Percentiles rank a stretch among this genome's conserved stretches.
phyloP scores from a whole-genome alignment of 2,797 vertebrate species.

The Hemitrygon akajei region DNA sequence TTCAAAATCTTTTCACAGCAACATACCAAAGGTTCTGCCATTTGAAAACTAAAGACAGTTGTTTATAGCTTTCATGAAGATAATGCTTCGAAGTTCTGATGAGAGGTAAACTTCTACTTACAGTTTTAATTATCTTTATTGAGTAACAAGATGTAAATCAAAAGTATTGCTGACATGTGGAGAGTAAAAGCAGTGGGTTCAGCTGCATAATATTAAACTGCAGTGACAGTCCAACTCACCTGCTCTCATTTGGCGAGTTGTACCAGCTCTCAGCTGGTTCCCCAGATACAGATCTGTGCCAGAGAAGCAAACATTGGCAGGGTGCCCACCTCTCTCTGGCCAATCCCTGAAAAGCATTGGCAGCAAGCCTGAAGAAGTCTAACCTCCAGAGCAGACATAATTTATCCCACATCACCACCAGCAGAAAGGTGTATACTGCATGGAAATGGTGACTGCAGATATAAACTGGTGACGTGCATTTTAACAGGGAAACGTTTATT shows the following conservation, averaged over 20 bases:
- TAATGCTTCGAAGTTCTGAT: neutral
- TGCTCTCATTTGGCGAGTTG: constrained; percentile 6
- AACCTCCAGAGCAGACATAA: neutral
- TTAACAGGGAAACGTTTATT: neutral
- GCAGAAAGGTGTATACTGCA: neutral
- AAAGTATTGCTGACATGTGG: neutral
- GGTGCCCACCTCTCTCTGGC: neutral
- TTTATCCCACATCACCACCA: neutral
- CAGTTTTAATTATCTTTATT: neutral
- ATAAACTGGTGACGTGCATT: neutral
- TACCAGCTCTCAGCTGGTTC: constrained; percentile 21
- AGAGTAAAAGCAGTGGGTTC: neutral
- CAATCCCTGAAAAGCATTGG: constrained; percentile 2
- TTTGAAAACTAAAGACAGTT: neutral
- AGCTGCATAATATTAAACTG: neutral
- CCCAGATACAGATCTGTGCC: constrained; percentile 25
- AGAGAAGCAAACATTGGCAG: constrained; percentile 18
- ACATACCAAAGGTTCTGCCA: neutral
- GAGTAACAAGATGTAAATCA: neutral
- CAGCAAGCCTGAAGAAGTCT: neutral
- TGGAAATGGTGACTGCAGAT: neutral
- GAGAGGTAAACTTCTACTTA: neutral
- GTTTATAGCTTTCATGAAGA: neutral
- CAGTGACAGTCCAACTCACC: neutral
- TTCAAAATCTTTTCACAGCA: neutral